These are phyloP conservation scores for Eumaeus atala DNA, from an alignment of 1,140 invertebrate species.

Conservation along the genomic window DNA sequence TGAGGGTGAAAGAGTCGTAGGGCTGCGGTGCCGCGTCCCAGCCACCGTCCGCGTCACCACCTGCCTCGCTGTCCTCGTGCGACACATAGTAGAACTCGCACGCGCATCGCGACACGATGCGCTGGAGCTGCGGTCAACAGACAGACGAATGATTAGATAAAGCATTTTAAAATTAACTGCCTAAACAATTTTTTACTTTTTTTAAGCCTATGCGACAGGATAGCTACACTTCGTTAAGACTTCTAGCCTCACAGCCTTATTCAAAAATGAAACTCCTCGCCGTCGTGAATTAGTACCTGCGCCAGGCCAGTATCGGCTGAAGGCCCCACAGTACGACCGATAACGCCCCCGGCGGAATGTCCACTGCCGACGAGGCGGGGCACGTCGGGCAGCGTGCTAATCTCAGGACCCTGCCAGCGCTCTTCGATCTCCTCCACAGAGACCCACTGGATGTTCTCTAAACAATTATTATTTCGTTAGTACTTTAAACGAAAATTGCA, in stretches of 20 bases:
- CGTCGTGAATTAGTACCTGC: conserved; percentile 32
- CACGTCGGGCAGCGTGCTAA: conserved; percentile 86
- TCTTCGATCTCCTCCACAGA: conserved; percentile 93
- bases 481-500: too few relatives aligned
- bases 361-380: conserved; percentile 94
- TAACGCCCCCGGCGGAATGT: conserved; percentile 96
- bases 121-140: conserved; percentile 81
- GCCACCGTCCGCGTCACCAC: conserved; percentile 48
- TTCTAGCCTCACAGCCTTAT: too few relatives aligned
- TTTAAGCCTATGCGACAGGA: too few relatives aligned
- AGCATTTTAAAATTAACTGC: too few relatives aligned
- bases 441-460: conserved; percentile 96
- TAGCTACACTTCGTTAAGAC: too few relatives aligned
- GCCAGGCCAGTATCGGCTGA: conserved; percentile 50
- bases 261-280: too few relatives aligned
- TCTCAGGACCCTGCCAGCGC: conserved; percentile 81
- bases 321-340: conserved; percentile 92
- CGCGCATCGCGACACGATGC: conserved; percentile 96
- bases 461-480: conserved; percentile 8
- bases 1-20: conserved; percentile 97
- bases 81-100: conserved; percentile 99
- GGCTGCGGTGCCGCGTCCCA: conserved; percentile 88
- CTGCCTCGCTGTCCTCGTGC: conserved; percentile 88
- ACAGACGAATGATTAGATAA: not conserved
- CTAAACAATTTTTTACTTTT: too few relatives aligned